Evolutionary conservation across 2,113 vertebrate species (phyloP).

Genomic region (Gila orcuttii): DNA sequence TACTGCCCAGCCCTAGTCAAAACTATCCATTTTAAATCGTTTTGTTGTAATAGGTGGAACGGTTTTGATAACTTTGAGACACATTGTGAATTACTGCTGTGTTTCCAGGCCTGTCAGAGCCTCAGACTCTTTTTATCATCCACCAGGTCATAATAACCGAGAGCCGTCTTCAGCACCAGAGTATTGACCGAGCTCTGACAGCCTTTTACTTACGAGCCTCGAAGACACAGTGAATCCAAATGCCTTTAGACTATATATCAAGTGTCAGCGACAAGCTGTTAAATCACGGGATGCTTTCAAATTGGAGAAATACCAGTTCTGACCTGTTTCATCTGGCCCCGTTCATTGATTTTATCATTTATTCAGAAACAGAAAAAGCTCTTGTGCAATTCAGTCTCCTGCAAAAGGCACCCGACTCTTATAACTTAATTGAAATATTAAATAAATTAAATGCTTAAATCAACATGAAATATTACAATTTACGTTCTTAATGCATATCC

Average conservation of each 20-base stretch:
- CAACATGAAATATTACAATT: no score
- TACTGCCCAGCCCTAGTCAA: not conserved
- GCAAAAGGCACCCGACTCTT: not conserved
- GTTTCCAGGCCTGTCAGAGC: not conserved
- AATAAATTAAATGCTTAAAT: no score
- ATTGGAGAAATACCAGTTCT: not conserved
- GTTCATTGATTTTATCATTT: constrained; percentile 3
- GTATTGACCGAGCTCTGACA: not conserved
- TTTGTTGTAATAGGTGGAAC: not conserved
- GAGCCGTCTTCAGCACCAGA: not conserved
- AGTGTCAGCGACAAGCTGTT: not conserved
- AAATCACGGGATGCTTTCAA: constrained; percentile 21
- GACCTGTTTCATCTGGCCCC: not conserved
- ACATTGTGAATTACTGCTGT: not conserved
- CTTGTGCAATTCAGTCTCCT: not conserved
- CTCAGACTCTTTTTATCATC: not conserved
- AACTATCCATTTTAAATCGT: not conserved
- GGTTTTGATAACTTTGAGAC: not conserved
- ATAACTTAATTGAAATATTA: no score
- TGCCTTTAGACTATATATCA: not conserved
- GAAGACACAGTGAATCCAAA: not conserved
- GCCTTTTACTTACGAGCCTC: not conserved
- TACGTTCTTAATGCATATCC: no score
- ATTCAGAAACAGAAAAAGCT: not conserved
- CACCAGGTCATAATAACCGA: not conserved